Percentiles rank a stretch among this genome's conserved stretches.
Conservation (phyloP, 2,113 vertebrate species). For the Takifugu flavidus region DNA sequence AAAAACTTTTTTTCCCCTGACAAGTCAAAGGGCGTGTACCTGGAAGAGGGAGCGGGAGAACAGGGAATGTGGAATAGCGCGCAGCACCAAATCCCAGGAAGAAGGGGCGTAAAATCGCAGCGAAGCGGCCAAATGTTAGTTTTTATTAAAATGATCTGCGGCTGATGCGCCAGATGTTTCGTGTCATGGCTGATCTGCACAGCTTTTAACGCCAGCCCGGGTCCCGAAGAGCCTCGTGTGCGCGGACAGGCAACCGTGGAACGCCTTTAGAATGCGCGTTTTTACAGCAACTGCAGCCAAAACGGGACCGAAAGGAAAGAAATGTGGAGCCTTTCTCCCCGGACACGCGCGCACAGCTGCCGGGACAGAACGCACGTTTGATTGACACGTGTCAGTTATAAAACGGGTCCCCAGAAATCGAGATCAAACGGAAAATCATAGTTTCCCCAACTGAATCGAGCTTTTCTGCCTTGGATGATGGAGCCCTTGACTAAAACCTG, state of each 20-base stretch:
- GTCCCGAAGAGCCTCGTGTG: no score
- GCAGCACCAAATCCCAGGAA: constrained; percentile 1
- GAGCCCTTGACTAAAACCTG: background rate
- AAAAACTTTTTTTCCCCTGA: constrained; percentile 68
- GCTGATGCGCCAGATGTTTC: constrained; percentile 38
- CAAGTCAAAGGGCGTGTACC: constrained; percentile 81
- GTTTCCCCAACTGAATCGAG: background rate
- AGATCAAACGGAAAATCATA: no score
- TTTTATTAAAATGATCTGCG: constrained; percentile 38
- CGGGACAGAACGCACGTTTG: no score
- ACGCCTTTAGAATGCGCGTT: no score
- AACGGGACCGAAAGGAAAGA: no score
- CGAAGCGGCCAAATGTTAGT: constrained; percentile 19
- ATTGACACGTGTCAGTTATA: no score
- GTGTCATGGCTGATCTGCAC: constrained; percentile 44
- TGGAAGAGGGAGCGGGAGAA: constrained; percentile 56
- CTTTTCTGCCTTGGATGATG: no score
- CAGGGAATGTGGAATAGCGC: constrained; percentile 47
- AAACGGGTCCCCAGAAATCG: no score
- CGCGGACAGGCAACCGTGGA: no score
- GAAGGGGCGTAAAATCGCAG: constrained; percentile 19
- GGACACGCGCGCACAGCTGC: no score
- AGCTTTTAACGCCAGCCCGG: constrained; percentile 34
- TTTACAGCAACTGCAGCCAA: no score
- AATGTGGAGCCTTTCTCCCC: no score